phyloP scores from a whole-genome alignment of 1,140 invertebrate genomes.

The Venustaconcha ellipsiformis region DNA sequence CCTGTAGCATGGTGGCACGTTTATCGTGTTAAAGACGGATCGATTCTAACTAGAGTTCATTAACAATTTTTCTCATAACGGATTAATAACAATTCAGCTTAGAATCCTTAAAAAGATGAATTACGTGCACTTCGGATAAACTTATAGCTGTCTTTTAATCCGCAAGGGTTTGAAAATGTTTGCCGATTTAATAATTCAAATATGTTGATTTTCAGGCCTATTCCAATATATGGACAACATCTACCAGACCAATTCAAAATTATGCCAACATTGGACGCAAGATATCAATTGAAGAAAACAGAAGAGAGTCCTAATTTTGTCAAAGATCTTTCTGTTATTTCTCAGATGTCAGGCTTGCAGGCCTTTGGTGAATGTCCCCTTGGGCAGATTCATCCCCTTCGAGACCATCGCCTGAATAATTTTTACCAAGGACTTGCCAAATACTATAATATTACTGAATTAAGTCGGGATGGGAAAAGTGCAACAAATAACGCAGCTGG shows the following conservation, averaged over 20 bases:
- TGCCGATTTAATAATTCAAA: background rate
- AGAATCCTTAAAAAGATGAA: no score
- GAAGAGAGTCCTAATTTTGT: constrained; percentile 7
- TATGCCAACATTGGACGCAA: constrained; percentile 3
- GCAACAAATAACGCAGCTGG: constrained; percentile 6
- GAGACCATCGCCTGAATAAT: constrained; percentile 4
- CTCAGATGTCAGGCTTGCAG: constrained; percentile 18
- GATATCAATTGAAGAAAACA: background rate
- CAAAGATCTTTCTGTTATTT: constrained; percentile 23
- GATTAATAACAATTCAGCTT: no score
- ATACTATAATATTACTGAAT: constrained; percentile 11
- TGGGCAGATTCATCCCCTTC: background rate
- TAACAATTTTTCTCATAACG: no score
- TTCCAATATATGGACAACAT: constrained; percentile 27
- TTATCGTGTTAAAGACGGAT: no score
- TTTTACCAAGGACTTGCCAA: constrained; percentile 1
- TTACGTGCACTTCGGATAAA: no score
- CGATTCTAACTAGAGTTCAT: no score
- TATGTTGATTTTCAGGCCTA: constrained; percentile 26
- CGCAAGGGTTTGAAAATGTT: no score
- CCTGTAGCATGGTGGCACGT: no score
- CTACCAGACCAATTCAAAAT: background rate
- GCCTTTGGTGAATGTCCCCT: constrained; percentile 17
- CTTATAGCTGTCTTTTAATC: no score
- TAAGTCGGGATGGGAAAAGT: background rate